Percentiles rank a stretch among this genome's conserved stretches.
phyloP scores from a whole-genome alignment of 1,140 invertebrate genomes.

The Tachypleus tridentatus region DNA sequence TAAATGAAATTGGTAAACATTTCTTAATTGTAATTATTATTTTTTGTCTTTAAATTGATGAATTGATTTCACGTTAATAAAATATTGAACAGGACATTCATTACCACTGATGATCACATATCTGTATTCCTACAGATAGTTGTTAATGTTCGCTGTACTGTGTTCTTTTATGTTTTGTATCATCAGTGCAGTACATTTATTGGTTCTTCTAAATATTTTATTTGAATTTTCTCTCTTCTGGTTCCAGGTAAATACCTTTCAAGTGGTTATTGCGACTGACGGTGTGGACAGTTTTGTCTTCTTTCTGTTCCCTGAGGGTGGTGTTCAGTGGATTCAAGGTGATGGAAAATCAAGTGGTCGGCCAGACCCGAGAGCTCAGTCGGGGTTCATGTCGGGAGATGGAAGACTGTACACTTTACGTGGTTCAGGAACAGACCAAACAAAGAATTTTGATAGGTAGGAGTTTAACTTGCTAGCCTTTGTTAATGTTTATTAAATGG shows the following conservation, averaged over 20 bases:
- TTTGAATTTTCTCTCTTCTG: slow-evolving; percentile 7
- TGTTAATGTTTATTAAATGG: no score
- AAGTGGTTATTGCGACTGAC: slow-evolving; percentile 69
- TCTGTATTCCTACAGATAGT: no score
- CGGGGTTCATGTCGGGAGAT: slow-evolving; percentile 73
- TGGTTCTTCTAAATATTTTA: background rate
- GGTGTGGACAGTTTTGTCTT: slow-evolving; percentile 67
- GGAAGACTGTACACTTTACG: slow-evolving; percentile 55
- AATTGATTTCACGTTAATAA: no score
- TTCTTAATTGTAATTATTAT: no score
- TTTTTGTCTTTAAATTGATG: no score
- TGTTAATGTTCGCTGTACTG: no score
- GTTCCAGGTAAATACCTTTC: slow-evolving; percentile 57
- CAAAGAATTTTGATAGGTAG: slow-evolving; percentile 57
- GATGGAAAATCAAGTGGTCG: slow-evolving; percentile 45
- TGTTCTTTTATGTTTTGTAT: no score
- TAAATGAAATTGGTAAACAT: no score
- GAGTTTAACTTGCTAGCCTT: no score
- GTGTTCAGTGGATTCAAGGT: slow-evolving; percentile 82
- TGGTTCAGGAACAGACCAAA: slow-evolving; percentile 77
- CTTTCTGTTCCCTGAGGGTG: slow-evolving; percentile 70
- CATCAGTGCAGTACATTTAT: slow-evolving; percentile 38
- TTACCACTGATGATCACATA: no score
- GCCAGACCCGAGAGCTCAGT: slow-evolving; percentile 79
- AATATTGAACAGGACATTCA: no score